Conservation (phyloP, 2,888 invertebrate species). For the Ptilodon capucinus region DNA sequence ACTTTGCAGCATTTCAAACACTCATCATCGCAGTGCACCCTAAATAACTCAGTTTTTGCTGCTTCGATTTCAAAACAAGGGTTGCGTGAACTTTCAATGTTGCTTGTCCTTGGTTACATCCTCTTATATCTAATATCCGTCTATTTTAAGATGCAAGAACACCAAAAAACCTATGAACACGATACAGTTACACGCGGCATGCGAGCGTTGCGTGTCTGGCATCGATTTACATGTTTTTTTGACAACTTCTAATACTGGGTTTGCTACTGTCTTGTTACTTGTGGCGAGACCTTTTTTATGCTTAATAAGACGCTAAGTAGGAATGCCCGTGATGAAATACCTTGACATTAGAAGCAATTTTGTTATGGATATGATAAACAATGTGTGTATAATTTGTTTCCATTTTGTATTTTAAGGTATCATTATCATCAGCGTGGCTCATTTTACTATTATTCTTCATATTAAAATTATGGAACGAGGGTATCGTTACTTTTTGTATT, state of each 20-base stretch:
- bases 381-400: constrained; percentile 8
- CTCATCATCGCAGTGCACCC: too few relatives aligned
- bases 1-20: too few relatives aligned
- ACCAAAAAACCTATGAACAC: constrained; percentile 21
- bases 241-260: constrained; percentile 52
- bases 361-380: constrained; percentile 30
- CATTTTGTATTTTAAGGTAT: neutral
- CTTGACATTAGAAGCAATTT: constrained; percentile 47
- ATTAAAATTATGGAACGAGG: neutral
- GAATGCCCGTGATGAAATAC: constrained; percentile 43
- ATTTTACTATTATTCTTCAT: neutral
- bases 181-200: constrained; percentile 27
- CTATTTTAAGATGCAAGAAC: constrained; percentile 4
- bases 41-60: too few relatives aligned
- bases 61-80: neutral
- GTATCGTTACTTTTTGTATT: neutral
- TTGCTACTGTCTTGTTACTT: constrained; percentile 71
- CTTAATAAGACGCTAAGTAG: constrained; percentile 42
- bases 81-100: neutral
- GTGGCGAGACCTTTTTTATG: constrained; percentile 48
- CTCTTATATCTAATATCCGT: neutral
- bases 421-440: neutral
- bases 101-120: neutral
- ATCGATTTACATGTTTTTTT: constrained; percentile 74
- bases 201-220: constrained; percentile 61